Base-by-base conservation (phyloP, 2,113 vertebrate genomes). In the Columba janthina region DNA sequence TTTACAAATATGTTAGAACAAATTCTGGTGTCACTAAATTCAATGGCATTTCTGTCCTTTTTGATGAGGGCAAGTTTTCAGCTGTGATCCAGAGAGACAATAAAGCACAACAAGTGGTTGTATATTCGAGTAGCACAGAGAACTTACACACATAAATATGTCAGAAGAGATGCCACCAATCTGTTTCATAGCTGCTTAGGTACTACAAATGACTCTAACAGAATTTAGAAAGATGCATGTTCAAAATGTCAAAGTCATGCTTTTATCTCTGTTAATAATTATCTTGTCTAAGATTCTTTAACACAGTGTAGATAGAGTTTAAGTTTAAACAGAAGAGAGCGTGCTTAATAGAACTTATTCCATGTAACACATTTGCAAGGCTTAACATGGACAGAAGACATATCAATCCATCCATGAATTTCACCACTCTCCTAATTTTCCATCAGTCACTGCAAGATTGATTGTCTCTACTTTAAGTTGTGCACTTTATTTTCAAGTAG, bases 181-280 rank as follows among this genome's bases (percentile, higher is more conserved):
- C 57, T 75, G 57, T 87, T 96, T 87, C 78, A 95, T 89, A 77
- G 56, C 61, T 89, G 65, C 64, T 95, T 77, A 85, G 77, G 78
- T 91, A 51, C 17, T 67, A 89, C 87, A 92, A 81, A 92, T 74
- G 25, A 71, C 73, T 93, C 32, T 56, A 71, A 64, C 22, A 84
- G 48, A 96, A 92, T 84, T 86, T 81, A 84, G 84, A 91, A 89
- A 69, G 65, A 78, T 51, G 34, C 16, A 74, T 74, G 65, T 96
- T 96, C 77, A 80, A 94, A 93, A 95, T 89, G 80, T 62, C 81
- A 84, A 84, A 92, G 57, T 72, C 80, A 91, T 62, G 40, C 19
- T 90, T 94, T 90, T 88, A 91, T 91, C 71, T 56, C 62, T 80
- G 29, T 65, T 89, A 80, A 29, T 67, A 93, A 96, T 92, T 94